phyloP scores from a whole-genome alignment of 2,888 invertebrate genomes.

The Eilema griseolum region DNA sequence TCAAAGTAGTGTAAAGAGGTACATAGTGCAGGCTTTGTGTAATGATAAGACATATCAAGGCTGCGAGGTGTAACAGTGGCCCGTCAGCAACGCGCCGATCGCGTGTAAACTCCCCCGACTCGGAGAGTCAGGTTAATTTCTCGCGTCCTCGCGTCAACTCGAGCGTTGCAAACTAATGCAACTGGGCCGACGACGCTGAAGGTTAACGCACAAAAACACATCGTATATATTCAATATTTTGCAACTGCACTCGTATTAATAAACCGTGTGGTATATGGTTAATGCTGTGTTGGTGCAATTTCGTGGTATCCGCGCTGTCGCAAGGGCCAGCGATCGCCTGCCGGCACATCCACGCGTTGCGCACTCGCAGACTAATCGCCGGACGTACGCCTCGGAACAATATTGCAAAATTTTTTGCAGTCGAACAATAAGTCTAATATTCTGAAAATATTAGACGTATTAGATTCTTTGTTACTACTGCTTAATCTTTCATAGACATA shows the following conservation, averaged over 20 bases:
- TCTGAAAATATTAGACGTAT: slow-evolving; percentile 52
- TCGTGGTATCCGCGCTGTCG: slow-evolving; percentile 84
- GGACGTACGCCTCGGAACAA: slow-evolving; percentile 80
- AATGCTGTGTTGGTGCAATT: slow-evolving; percentile 77
- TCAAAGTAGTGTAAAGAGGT: background rate
- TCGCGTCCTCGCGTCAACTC: slow-evolving; percentile 79
- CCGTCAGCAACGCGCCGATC: slow-evolving; percentile 16
- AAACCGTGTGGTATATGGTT: slow-evolving; percentile 73
- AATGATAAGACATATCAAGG: slow-evolving; percentile 40
- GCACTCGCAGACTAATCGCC: slow-evolving; percentile 78
- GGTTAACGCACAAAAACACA: slow-evolving; percentile 81
- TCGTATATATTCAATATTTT: slow-evolving; percentile 78
- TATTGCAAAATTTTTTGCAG: slow-evolving; percentile 69
- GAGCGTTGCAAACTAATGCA: slow-evolving; percentile 82
- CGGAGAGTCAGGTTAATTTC: slow-evolving; percentile 60
- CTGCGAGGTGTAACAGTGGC: slow-evolving; percentile 30
- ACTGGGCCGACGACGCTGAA: slow-evolving; percentile 79
- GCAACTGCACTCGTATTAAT: slow-evolving; percentile 84
- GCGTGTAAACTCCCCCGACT: slow-evolving; percentile 27
- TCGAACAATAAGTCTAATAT: slow-evolving; percentile 56
- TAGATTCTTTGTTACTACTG: background rate
- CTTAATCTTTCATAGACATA: background rate
- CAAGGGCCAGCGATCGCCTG: slow-evolving; percentile 71
- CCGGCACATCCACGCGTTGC: slow-evolving; percentile 82
- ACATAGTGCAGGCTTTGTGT: slow-evolving; percentile 2